Conservation (phyloP, 1,140 invertebrate genomes). For the Drosophila micromelanica region DNA sequence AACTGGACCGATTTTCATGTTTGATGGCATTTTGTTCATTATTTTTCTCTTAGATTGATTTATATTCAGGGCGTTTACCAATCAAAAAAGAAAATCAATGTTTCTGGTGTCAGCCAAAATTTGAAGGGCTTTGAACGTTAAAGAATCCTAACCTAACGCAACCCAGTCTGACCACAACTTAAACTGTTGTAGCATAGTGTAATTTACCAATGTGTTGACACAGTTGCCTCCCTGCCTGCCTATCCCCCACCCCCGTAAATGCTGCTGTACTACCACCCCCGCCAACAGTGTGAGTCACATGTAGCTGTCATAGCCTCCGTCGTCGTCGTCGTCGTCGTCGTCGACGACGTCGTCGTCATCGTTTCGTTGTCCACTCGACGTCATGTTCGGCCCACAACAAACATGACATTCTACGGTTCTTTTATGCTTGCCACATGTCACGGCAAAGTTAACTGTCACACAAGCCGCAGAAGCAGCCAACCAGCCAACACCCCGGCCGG, state of each 20-base stretch:
- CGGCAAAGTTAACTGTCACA: conserved; percentile 76
- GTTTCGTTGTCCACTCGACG: conserved; percentile 60
- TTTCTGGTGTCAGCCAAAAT: background rate
- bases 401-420: conserved; percentile 82
- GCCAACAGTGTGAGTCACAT: conserved; percentile 13
- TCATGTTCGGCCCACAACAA: conserved; percentile 79
- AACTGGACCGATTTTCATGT: too few species aligned
- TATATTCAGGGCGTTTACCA: too few species aligned
- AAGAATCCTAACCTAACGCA: background rate
- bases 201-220: conserved; percentile 76
- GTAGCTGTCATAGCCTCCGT: conserved; percentile 1
- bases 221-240: conserved; percentile 35
- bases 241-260: background rate
- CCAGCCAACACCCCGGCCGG: conserved; percentile 24
- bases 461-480: conserved; percentile 25
- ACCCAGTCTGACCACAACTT: background rate
- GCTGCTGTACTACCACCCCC: background rate
- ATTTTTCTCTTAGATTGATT: too few species aligned
- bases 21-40: too few species aligned
- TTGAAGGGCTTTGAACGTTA: background rate
- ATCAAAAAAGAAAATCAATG: too few species aligned
- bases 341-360: conserved; percentile 18
- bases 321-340: background rate
- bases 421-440: conserved; percentile 82
- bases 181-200: conserved; percentile 51